phyloP scores from a whole-genome alignment of 2,888 invertebrate species.

The Pediacus dermestoides region DNA sequence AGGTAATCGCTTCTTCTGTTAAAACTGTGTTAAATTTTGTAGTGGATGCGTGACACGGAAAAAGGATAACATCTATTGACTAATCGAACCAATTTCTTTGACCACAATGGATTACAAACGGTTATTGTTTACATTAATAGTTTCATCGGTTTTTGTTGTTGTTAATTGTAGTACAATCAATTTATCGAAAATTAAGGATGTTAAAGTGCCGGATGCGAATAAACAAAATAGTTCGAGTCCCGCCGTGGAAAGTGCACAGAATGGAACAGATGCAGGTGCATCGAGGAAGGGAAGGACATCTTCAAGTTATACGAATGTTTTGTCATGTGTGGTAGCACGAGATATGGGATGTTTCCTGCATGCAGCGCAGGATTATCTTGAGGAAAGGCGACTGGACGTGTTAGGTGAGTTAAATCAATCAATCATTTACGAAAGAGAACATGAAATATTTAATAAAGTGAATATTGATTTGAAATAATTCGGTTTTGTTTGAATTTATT shows the following conservation, averaged over 20 bases:
- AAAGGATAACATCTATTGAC: too few relatives aligned
- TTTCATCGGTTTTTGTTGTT: neutral
- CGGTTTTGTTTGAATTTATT: too few relatives aligned
- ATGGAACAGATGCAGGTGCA: slow-evolving; percentile 3
- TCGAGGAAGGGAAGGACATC: slow-evolving; percentile 19
- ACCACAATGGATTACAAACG: too few relatives aligned
- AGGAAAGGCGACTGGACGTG: slow-evolving; percentile 27
- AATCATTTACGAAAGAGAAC: too few relatives aligned
- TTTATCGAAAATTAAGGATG: slow-evolving; percentile 3
- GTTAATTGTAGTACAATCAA: neutral
- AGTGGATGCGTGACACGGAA: too few relatives aligned
- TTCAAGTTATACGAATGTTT: slow-evolving; percentile 26
- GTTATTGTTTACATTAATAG: too few relatives aligned
- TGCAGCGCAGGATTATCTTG: slow-evolving; percentile 33
- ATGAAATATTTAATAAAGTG: too few relatives aligned
- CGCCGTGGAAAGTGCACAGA: neutral
- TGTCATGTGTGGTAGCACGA: slow-evolving; percentile 31
- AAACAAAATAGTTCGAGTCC: neutral
- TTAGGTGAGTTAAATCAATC: slow-evolving; percentile 37
- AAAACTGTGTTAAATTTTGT: too few relatives aligned
- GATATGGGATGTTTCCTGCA: slow-evolving; percentile 37
- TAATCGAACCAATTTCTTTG: too few relatives aligned
- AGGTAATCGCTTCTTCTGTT: slow-evolving; percentile 31
- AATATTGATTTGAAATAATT: too few relatives aligned
- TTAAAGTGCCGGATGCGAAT: too few relatives aligned